These are phyloP conservation scores for Crossocerus cetratus DNA, from an alignment of 2,888 invertebrate species.

Conservation along the genomic window DNA sequence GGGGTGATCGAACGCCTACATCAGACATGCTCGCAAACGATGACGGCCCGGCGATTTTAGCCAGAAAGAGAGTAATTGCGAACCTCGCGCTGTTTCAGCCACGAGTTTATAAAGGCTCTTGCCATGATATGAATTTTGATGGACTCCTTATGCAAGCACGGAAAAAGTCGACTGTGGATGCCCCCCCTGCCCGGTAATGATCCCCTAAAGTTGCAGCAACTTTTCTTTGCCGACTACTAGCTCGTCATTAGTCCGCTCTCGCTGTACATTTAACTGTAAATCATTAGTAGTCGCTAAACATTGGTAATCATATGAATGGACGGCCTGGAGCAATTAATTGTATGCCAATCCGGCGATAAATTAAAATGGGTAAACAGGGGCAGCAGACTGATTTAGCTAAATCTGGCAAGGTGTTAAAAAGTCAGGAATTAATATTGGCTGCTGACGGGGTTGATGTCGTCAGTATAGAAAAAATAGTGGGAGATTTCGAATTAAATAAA, in stretches of 20 bases:
- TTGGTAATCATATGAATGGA: background rate
- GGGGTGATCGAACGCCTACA: slow-evolving; percentile 54
- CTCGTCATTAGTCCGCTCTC: too few relatives aligned
- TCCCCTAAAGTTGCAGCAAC: slow-evolving; percentile 23
- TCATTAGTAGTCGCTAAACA: too few relatives aligned
- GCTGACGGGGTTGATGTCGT: too few relatives aligned
- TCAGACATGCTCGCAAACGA: slow-evolving; percentile 23
- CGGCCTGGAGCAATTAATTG: too few relatives aligned
- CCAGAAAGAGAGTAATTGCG: slow-evolving; percentile 21
- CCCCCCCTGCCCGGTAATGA: slow-evolving; percentile 9
- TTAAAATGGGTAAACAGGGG: too few relatives aligned
- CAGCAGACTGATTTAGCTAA: too few relatives aligned
- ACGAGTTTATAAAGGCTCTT: background rate
- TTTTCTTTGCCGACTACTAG: background rate
- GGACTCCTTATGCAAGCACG: background rate
- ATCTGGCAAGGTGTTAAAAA: too few relatives aligned
- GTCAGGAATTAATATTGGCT: too few relatives aligned
- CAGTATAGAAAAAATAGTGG: slow-evolving; percentile 38
- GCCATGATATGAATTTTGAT: background rate
- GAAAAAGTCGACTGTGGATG: slow-evolving; percentile 14
- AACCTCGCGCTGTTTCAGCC: background rate
- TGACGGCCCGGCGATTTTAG: slow-evolving; percentile 11
- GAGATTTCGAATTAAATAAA: slow-evolving; percentile 56
- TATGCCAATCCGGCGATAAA: too few relatives aligned
- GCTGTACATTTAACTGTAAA: too few relatives aligned